Conservation (phyloP, 1,140 invertebrate species). For the Drosophila aff. region DNA sequence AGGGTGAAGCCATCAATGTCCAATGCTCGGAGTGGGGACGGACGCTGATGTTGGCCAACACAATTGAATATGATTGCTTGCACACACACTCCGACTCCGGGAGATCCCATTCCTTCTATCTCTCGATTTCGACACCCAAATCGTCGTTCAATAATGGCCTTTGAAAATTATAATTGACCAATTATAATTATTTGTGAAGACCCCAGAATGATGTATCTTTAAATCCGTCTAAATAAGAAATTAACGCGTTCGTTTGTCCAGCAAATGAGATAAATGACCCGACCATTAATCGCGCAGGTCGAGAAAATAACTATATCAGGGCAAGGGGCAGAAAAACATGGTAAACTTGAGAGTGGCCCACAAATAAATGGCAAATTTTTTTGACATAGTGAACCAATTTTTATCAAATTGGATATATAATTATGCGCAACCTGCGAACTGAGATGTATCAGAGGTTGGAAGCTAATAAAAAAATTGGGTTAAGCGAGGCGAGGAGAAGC, state of each 20-base stretch:
- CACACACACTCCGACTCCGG: slow-evolving; percentile 23
- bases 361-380: slow-evolving; percentile 33
- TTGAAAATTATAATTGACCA: slow-evolving; percentile 31
- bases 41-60: slow-evolving; percentile 42
- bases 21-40: slow-evolving; percentile 61
- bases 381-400: slow-evolving; percentile 47
- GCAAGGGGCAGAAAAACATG: slow-evolving; percentile 17
- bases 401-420: slow-evolving; percentile 45
- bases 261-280: slow-evolving; percentile 26
- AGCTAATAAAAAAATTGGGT: slow-evolving; percentile 37
- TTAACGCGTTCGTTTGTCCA: slow-evolving; percentile 14
- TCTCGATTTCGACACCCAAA: slow-evolving; percentile 33
- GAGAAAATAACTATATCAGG: slow-evolving; percentile 33
- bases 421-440: slow-evolving; percentile 26
- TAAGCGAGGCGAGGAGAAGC: slow-evolving; percentile 32
- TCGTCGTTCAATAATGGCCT: slow-evolving; percentile 15
- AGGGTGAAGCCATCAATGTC: slow-evolving; percentile 78
- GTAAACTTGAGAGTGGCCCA: slow-evolving; percentile 8
- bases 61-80: slow-evolving; percentile 38
- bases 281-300: background rate
- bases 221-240: slow-evolving; percentile 6
- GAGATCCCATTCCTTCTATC: slow-evolving; percentile 22
- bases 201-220: slow-evolving; percentile 9
- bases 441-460: slow-evolving; percentile 17
- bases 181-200: slow-evolving; percentile 25